Evolutionary conservation across 2,797 vertebrate species (phyloP), one percentile per base, ranked within the genome.

Genomic region (Columba guinea): DNA sequence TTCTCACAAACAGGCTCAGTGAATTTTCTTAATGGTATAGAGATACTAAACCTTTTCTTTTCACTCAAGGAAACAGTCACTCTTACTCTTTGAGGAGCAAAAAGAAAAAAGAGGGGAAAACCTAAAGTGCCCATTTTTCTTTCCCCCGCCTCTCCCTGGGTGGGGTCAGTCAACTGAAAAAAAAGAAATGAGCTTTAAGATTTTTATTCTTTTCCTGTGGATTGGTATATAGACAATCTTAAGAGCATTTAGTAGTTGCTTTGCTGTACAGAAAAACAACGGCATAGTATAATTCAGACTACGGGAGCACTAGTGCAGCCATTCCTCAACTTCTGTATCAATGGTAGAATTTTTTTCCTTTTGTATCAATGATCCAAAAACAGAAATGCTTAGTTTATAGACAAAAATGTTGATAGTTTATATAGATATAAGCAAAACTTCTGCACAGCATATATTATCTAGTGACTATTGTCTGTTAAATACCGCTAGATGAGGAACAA

Each of bases 1-100:
- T 90, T 86, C 69, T 91, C 59, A 52, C 63, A 93, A 95, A 73
- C 78, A 81, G 82, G 37, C n/a, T 84, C 30, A 12, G 55, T 75
- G 79, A 62, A 22, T 93, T 92, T 93, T 90, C 62, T 91, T 94
- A 68, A 64, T 35, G 34, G 28, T 79, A 64, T 89, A 74, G 84
- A 92, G 56, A 74, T 70, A 58, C 58, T 58, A 94, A 95, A 87
- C 55, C 56, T 85, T 89, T 80, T 74, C 68, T 81, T 93, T 91
- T 91, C 51, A 71, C 46, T 68, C 28, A 26, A 55, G 37, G 55
- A 87, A 78, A 84, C 59, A 95, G 89, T 82, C 44, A 69, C 12
- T 9, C 53, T 77, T 77, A 34, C 18, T 84, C 58, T 90, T 64
- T 64, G 52, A 39, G 62, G 39, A 75, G n/a, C 19, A 52, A 67